phyloP scores from a whole-genome alignment of 2,888 invertebrate genomes.

The Gymnoscelis rufifasciata region DNA sequence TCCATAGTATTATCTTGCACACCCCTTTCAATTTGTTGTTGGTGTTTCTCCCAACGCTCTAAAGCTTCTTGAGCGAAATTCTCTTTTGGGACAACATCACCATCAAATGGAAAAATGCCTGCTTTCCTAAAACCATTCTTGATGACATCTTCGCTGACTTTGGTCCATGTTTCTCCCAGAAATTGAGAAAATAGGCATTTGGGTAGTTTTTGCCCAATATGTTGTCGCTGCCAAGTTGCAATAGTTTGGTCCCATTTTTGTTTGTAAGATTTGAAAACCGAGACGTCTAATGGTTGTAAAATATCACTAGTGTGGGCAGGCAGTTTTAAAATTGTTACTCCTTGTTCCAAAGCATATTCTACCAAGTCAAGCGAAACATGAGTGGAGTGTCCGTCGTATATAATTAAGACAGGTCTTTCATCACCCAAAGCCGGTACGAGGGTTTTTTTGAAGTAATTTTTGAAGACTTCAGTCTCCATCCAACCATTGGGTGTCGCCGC shows the following conservation, averaged over 20 bases:
- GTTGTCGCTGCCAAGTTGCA: constrained; percentile 13
- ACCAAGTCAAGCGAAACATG: background rate
- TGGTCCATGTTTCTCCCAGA: background rate
- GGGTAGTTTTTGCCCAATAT: constrained; percentile 17
- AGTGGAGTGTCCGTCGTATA: background rate
- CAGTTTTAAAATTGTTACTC: background rate
- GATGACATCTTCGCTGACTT: background rate
- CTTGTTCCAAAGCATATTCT: background rate
- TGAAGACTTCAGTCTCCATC: background rate
- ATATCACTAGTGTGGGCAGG: background rate
- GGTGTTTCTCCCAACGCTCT: constrained; percentile 18
- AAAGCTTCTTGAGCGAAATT: constrained; percentile 18
- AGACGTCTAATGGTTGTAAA: constrained; percentile 3
- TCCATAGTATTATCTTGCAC: constrained; percentile 7
- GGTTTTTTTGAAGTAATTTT: background rate
- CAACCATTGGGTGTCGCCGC: background rate
- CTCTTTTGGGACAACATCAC: constrained; percentile 14
- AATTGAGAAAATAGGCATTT: background rate
- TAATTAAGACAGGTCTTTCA: background rate
- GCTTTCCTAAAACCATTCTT: constrained; percentile 6
- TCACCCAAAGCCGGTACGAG: background rate
- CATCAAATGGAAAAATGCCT: constrained; percentile 18
- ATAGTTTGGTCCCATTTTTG: constrained; percentile 22
- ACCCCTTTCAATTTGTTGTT: constrained; percentile 10
- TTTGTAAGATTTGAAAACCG: constrained; percentile 18